Conservation (phyloP, 2,888 invertebrate genomes). For the Selenia dentaria region DNA sequence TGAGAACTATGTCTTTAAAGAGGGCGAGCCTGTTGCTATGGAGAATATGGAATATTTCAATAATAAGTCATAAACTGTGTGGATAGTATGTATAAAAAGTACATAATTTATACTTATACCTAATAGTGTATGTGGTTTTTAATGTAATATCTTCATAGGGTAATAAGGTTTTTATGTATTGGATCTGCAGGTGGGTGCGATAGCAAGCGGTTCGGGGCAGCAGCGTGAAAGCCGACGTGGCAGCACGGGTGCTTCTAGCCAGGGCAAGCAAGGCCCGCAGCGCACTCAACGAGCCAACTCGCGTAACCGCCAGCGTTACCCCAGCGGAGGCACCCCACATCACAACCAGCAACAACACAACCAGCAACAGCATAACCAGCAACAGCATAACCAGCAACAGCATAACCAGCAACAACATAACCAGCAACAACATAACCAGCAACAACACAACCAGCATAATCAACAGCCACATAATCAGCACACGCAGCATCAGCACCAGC, state of each 20-base stretch:
- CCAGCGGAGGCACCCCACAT: slow-evolving; percentile 53
- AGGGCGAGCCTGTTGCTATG: too few species aligned
- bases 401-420: background rate
- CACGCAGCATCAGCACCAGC: slow-evolving; percentile 22
- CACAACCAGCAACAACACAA: slow-evolving; percentile 34
- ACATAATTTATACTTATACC: too few species aligned
- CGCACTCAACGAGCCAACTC: slow-evolving; percentile 56
- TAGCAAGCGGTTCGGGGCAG: slow-evolving; percentile 61
- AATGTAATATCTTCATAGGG: too few species aligned
- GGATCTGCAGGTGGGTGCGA: slow-evolving; percentile 56
- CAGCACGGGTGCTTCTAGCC: slow-evolving; percentile 48
- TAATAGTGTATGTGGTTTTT: too few species aligned
- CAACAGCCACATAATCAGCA: slow-evolving; percentile 20
- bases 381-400: slow-evolving; percentile 56
- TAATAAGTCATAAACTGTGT: too few species aligned
- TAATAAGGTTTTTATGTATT: too few species aligned
- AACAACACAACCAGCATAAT: slow-evolving; percentile 15
- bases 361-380: slow-evolving; percentile 30
- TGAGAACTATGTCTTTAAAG: too few species aligned
- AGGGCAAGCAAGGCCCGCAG: slow-evolving; percentile 44
- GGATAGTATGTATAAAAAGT: too few species aligned
- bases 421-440: slow-evolving; percentile 32
- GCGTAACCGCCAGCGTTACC: slow-evolving; percentile 60
- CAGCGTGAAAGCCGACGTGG: slow-evolving; percentile 67
- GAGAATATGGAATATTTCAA: too few species aligned